Evolutionary conservation across 2,113 vertebrate species (phyloP), one percentile per base, ranked within the genome.

Genomic region (Polypterus bichir): DNA sequence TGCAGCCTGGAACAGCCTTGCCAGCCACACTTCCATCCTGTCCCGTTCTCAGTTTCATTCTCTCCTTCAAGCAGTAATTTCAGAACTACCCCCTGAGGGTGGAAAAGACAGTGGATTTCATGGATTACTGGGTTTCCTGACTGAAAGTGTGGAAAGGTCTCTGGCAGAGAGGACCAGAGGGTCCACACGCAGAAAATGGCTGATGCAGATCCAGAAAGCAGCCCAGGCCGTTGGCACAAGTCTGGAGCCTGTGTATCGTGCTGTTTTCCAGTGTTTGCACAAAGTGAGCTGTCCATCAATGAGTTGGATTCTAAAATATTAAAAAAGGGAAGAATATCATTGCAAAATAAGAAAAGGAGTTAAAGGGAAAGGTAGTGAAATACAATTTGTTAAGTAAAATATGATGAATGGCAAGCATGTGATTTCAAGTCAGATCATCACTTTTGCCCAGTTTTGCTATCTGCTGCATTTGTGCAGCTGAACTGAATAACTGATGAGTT

Each of bases 111-210:
- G 80, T 56, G 64, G 72, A 46, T 56, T 84, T 44, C 79, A 79
- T 46, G 73, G 61, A 3, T 0, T 89, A 46, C 79, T 86, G 61
- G 79, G 65, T 64, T 89, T 84, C 59, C 77, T 89, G 68, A 77
- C 67, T 44, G 53, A 45, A 5, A 47, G 54, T 0, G 61, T 81
- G 67, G 63, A 75, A 58, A 70, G n/a, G 45, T 78, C 56, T 4
- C 71, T 9, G 11, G 1, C 0, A 0, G 70, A 79, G 27, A 52
- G 6, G 11, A 56, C 79, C 54, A 73, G 71, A 4, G 74, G 71
- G 10, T 60, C 44, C 4, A 53, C 74, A 49, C 81, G 88, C 60
- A 72, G 65, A 11, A 81, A 77, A 46, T 89, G 86, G 86, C 74
- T 88, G 11, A 68, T 73, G 8, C 49, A 62, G 4, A 84, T 89